Evolutionary conservation across 2,113 vertebrate genomes (phyloP), one percentile per base, ranked within the genome.

Genomic region (Opisthocomus hoazin): DNA sequence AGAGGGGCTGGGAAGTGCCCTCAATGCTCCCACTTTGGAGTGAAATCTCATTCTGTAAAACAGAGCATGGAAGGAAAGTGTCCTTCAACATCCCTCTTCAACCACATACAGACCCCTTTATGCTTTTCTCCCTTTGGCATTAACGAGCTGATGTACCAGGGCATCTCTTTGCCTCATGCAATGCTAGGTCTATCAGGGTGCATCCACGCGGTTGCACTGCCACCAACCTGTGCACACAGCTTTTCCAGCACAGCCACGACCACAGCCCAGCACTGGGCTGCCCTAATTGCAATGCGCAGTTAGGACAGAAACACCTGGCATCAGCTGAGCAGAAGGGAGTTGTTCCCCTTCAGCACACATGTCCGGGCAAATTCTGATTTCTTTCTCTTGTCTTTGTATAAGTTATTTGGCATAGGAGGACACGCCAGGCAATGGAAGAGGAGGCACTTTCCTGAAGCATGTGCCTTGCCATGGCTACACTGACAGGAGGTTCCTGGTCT

Each of bases 201-300:
- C 11, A 23, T 30, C 53, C 51, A 50, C 12, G 6, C 14, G 1
- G 1, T 9, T 36, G 27, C 4, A 0, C 15, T 84, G 34, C 37
- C 63, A 54, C 16, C 37, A 53, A 0, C 21, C 12, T 34, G n/a
- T 74, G 36, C 68, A n/a, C 24, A 6, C 32, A 57, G 32, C 34
- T 36, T 1, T 16, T 21, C 30, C 75, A 75, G 51, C 57, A 45
- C 57, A 71, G 64, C 16, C 30, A 22, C 48, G n/a, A 6, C 15
- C 18, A 36, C 20, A 24, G 43, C 6, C 81, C 71, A 15, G 26
- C 0, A 0, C 0, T 1, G 30, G 26, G 29, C 48, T 56, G 7
- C 0, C 0, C 11, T 56, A 18, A 15, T 4, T 13, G 17, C 41
- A 14, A 34, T 5, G 14, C 12, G 26, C 3, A 12, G 7, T 1